A percentile compares a stretch with the other conserved stretches of the same genome.
phyloP scores from a whole-genome alignment of 2,888 invertebrate genomes.

The Phymatocera aterrima region DNA sequence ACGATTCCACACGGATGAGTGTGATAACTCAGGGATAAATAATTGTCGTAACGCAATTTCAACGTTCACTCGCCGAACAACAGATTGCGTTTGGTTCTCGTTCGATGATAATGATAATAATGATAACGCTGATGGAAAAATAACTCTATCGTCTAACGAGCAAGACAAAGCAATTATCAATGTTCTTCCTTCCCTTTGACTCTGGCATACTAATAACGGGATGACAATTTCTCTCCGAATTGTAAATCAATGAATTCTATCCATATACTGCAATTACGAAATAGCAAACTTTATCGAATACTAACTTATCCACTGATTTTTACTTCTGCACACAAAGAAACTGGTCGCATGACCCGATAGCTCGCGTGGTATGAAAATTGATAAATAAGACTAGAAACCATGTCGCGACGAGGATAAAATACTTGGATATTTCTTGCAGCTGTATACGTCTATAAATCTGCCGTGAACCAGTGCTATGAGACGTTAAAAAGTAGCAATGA shows the following conservation, averaged over 20 bases:
- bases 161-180: too few species aligned
- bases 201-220: too few species aligned
- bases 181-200: too few species aligned
- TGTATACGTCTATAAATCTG: background rate
- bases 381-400: background rate
- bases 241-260: too few species aligned
- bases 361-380: background rate
- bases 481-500: conserved; percentile 21
- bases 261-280: too few species aligned
- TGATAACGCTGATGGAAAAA: background rate
- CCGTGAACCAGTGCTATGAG: conserved; percentile 3
- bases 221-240: too few species aligned
- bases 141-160: too few species aligned
- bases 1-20: background rate
- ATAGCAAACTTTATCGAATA: background rate
- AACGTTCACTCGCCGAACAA: background rate
- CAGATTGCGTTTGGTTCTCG: background rate
- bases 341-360: background rate
- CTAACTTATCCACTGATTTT: background rate
- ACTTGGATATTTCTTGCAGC: background rate
- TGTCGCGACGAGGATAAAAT: conserved; percentile 16
- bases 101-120: background rate
- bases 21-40: background rate
- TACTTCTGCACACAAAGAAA: background rate
- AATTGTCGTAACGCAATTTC: conserved; percentile 9